Evolutionary conservation across 2,797 vertebrate genomes (phyloP), one percentile per base, ranked within the genome.

Genomic region (Megalops cyprinoides): DNA sequence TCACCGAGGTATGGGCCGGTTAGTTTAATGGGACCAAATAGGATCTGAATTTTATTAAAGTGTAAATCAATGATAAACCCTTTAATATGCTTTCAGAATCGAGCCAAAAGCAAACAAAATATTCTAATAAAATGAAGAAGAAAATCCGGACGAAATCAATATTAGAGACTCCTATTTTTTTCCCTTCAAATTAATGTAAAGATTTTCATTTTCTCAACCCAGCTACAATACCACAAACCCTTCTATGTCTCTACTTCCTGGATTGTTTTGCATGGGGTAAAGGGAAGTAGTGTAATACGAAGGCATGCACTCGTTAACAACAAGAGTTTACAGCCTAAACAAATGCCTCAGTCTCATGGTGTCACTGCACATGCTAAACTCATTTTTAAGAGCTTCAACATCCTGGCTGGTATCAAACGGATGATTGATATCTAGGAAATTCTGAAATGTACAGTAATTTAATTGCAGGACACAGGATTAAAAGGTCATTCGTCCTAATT

Each of bases 381-480:
- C 65, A n/a, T n/a, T 79, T 82, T 81, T 48, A 78, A 79, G 55
- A 71, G 9, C 60, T 44, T 74, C 77, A 82, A 44, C 77, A 77
- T 55, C 48, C 42, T 80, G 78, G 46, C 49, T 84, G 62, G 81
- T 84, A 81, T 75, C 48, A 60, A 85, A 60, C 12, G 53, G 83
- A 86, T 85, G 80, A 85, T 71, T 85, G 85, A 85, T 84, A 81
- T 86, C 85, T 79, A 10, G 58, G 79, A 78, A 82, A 87, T 88
- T 82, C 62, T 23, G 34, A 62, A 85, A 86, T 78, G 82, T 78
- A 85, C 80, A 74, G 81, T 88, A 78, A 87, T 88, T 88, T 83
- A 85, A 88, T 87, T 83, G 84, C 76, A 84, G 87, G 85, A 87
- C 74, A 82, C 76, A 60, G 77, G 83, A 88, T 87, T 86, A 86